Conservation (phyloP, 2,888 invertebrate species). For the Cantharis rustica region DNA sequence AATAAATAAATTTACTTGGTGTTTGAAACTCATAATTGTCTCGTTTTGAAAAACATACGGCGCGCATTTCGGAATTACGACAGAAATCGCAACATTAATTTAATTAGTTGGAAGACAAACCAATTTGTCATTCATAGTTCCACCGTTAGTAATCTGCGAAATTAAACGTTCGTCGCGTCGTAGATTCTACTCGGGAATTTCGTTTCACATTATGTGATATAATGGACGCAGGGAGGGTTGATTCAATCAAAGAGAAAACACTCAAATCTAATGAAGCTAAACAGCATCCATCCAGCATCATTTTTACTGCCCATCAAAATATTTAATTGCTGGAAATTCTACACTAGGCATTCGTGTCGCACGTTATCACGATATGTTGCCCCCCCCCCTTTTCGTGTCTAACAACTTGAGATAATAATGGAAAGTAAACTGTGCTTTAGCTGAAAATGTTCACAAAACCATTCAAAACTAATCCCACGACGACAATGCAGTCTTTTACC, state of each 20-base stretch:
- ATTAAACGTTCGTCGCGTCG: neutral
- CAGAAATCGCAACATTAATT: neutral
- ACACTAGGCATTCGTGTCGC: too few relatives aligned
- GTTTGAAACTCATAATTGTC: neutral
- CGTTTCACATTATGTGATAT: neutral
- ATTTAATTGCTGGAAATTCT: neutral
- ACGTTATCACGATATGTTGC: too few relatives aligned
- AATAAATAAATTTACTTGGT: neutral
- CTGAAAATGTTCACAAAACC: neutral
- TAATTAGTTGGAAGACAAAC: neutral
- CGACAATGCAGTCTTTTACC: neutral
- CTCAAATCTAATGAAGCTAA: neutral
- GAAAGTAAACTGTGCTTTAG: neutral
- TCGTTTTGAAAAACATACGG: neutral
- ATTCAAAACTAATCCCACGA: neutral
- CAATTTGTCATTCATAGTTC: neutral
- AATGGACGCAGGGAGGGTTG: neutral
- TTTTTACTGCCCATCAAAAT: neutral
- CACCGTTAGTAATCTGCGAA: neutral
- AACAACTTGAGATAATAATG: neutral
- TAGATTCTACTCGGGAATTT: neutral
- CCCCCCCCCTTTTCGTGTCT: too few relatives aligned
- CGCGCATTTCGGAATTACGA: neutral
- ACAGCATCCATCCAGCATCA: too few relatives aligned
- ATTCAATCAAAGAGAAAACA: neutral